Conservation (phyloP, 1,140 invertebrate species). For the Argopecten irradians region DNA sequence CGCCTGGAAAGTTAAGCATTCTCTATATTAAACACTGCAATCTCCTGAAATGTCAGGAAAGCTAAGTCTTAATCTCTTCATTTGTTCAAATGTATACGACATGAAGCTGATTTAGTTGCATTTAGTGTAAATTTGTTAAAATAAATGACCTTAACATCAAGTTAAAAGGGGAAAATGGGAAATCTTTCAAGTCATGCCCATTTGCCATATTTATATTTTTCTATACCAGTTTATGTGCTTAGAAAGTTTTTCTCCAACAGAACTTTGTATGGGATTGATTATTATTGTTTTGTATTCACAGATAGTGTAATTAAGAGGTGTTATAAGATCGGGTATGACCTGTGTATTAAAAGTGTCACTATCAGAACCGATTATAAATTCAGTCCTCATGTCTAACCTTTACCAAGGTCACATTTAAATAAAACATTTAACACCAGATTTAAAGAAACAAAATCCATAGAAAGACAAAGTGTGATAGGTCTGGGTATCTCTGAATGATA, state of each 20-base stretch:
- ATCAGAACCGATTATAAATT: background rate
- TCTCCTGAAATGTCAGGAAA: constrained; percentile 46
- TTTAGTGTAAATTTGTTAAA: no score
- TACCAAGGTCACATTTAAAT: constrained; percentile 25
- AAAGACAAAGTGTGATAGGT: constrained; percentile 16
- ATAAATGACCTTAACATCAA: no score
- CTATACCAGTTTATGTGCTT: no score
- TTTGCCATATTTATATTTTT: no score
- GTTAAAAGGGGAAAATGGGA: no score
- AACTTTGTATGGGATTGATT: no score
- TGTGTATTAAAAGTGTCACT: background rate
- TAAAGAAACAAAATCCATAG: background rate
- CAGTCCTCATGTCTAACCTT: background rate
- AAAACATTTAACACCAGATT: background rate
- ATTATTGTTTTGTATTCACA: no score
- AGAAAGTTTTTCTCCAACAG: no score
- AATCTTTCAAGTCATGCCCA: no score
- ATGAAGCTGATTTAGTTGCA: no score
- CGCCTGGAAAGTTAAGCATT: background rate
- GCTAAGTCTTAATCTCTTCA: constrained; percentile 41
- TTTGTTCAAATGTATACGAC: no score
- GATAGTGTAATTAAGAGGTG: background rate
- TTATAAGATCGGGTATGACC: background rate
- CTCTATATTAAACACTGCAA: constrained; percentile 41
- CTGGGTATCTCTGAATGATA: background rate